phyloP scores from a whole-genome alignment of 2,113 vertebrate species.

The Antigone vipio region DNA sequence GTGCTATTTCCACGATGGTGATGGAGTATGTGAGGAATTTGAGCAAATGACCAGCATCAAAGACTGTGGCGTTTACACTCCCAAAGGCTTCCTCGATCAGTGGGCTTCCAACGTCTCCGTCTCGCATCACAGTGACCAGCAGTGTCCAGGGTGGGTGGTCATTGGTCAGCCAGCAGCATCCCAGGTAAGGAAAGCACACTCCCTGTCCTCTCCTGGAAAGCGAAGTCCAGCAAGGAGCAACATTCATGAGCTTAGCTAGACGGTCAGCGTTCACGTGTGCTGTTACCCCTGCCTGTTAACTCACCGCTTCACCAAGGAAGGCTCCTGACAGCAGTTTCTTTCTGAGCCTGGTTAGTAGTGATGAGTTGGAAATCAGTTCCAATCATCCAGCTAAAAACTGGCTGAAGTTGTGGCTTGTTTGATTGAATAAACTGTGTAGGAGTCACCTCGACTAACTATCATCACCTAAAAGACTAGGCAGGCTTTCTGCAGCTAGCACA shows the following conservation, averaged over 20 bases:
- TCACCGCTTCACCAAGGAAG: neutral
- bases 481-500: neutral
- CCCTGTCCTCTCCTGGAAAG: neutral
- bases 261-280: fast-evolving
- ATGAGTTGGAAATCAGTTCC: neutral
- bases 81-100: slow-evolving; percentile 92
- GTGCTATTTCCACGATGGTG: slow-evolving; percentile 96
- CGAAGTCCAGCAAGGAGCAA: neutral
- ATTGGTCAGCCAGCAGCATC: slow-evolving; percentile 92
- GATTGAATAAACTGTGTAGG: neutral
- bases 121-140: slow-evolving; percentile 88
- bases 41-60: slow-evolving; percentile 92
- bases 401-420: neutral
- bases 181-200: slow-evolving; percentile 78
- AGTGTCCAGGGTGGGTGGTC: slow-evolving; percentile 92
- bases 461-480: neutral
- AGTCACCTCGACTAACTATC: neutral
- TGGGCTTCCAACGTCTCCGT: slow-evolving; percentile 91
- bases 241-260: neutral
- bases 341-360: neutral
- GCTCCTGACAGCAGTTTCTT: neutral
- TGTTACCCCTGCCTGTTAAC: neutral
- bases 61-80: slow-evolving; percentile 95
- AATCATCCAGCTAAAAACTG: neutral
- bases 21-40: slow-evolving; percentile 96